Percentiles rank a stretch among this genome's conserved stretches.
These are phyloP conservation scores for Hanleya hanleyi DNA, from an alignment of 2,888 invertebrate genomes.

Conservation along the genomic window DNA sequence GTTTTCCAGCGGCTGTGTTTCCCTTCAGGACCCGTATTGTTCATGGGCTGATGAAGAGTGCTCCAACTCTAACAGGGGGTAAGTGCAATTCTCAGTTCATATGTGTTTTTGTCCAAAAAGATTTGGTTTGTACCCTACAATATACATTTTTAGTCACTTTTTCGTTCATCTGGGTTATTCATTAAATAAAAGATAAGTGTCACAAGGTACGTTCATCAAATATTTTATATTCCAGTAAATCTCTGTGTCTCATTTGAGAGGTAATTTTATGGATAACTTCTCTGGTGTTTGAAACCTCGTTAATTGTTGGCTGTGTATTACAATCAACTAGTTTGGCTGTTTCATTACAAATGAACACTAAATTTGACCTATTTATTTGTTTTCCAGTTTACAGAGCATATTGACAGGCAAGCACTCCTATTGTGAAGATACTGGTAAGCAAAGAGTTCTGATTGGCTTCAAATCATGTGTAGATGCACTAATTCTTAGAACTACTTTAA, in stretches of 20 bases:
- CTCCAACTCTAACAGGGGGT: constrained; percentile 35
- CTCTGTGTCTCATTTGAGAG: background rate
- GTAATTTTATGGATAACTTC: too few species aligned
- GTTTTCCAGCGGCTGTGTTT: constrained; percentile 84
- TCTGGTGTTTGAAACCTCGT: too few species aligned
- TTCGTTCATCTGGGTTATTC: too few species aligned
- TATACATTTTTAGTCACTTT: too few species aligned
- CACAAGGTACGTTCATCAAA: too few species aligned
- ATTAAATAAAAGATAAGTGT: too few species aligned
- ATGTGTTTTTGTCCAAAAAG: background rate
- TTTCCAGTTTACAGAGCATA: constrained; percentile 48
- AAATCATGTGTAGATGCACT: too few species aligned
- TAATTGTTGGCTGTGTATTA: too few species aligned
- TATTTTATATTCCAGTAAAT: too few species aligned
- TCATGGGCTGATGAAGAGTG: constrained; percentile 85
- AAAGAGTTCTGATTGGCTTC: too few species aligned
- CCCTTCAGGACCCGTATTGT: constrained; percentile 97
- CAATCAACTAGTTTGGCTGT: too few species aligned
- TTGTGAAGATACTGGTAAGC: constrained; percentile 38
- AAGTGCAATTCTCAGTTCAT: background rate
- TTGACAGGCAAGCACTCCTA: constrained; percentile 40
- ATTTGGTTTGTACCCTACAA: background rate
- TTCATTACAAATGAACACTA: background rate
- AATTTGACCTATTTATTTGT: constrained; percentile 9
- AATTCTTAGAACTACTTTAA: too few species aligned